A percentile compares a stretch with the other conserved stretches of the same genome.
Evolutionary conservation across 2,113 vertebrate genomes (phyloP).

Genomic region (Siniperca knerii): DNA sequence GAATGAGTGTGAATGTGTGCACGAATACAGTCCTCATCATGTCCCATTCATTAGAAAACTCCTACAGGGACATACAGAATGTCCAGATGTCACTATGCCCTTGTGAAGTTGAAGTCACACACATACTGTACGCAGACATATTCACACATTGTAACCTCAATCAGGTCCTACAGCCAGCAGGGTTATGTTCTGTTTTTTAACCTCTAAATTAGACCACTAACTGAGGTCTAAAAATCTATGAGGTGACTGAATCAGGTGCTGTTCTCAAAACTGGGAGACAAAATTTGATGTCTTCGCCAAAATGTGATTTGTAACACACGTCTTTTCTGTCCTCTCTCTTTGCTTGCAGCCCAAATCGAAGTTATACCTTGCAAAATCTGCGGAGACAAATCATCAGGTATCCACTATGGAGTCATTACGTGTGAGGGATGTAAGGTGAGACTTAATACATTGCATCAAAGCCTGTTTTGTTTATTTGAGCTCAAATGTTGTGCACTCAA

Average conservation of each 20-base stretch:
- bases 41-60: constrained; percentile 54
- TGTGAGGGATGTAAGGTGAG: constrained; percentile 99
- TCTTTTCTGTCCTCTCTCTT: constrained; percentile 45
- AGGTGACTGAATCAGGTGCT: constrained; percentile 21
- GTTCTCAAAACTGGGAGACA: neutral
- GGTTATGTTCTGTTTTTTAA: constrained; percentile 32
- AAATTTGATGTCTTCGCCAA: constrained; percentile 6
- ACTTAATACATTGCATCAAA: neutral
- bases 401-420: constrained; percentile 99
- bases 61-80: constrained; percentile 47
- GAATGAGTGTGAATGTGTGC: constrained; percentile 9
- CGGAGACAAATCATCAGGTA: constrained; percentile 99
- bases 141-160: constrained; percentile 7
- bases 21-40: constrained; percentile 2
- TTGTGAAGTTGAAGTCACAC: constrained; percentile 55
- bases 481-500: neutral
- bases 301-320: constrained; percentile 1
- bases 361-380: constrained; percentile 99
- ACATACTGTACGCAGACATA: constrained; percentile 15
- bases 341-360: constrained; percentile 98
- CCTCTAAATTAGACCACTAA: constrained; percentile 57
- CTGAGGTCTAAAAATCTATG: constrained; percentile 20
- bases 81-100: constrained; percentile 72
- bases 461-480: neutral
- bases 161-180: constrained; percentile 23